Conservation (phyloP, 2,888 invertebrate species). For the Copidosoma aretas region DNA sequence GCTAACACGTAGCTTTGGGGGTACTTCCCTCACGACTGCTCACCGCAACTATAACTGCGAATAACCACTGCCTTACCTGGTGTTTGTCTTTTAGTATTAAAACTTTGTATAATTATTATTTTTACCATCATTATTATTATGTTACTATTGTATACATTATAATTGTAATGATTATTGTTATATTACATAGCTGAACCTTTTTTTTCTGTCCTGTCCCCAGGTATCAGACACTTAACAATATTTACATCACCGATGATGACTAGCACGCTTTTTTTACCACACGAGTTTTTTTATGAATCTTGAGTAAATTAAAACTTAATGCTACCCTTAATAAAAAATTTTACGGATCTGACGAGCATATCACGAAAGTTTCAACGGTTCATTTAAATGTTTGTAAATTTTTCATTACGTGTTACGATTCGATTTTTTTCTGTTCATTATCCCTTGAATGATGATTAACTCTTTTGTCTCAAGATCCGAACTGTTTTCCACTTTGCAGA, state of each 20-base stretch:
- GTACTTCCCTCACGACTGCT: conserved; percentile 62
- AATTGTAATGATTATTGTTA: conserved; percentile 41
- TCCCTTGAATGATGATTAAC: neutral
- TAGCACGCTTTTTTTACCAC: conserved; percentile 38
- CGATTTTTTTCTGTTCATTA: no score
- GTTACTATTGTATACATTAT: conserved; percentile 46
- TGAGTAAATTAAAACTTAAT: conserved; percentile 22
- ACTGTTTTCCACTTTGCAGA: conserved; percentile 14
- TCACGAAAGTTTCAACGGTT: neutral
- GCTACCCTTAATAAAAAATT: neutral
- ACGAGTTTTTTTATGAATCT: conserved; percentile 6
- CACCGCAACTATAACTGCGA: conserved; percentile 64
- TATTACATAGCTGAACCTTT: conserved; percentile 32
- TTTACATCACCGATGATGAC: conserved; percentile 29
- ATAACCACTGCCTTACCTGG: conserved; percentile 63
- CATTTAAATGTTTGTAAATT: neutral
- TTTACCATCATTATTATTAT: conserved; percentile 45
- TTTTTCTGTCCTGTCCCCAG: conserved; percentile 26
- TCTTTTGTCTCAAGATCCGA: conserved; percentile 31
- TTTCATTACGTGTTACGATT: neutral
- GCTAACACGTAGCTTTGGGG: conserved; percentile 63
- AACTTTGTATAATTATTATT: conserved; percentile 27
- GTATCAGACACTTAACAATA: conserved; percentile 32
- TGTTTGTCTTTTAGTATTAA: conserved; percentile 61
- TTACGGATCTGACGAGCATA: neutral